phyloP scores from a whole-genome alignment of 2,888 invertebrate genomes.

The Chironomus riparius region DNA sequence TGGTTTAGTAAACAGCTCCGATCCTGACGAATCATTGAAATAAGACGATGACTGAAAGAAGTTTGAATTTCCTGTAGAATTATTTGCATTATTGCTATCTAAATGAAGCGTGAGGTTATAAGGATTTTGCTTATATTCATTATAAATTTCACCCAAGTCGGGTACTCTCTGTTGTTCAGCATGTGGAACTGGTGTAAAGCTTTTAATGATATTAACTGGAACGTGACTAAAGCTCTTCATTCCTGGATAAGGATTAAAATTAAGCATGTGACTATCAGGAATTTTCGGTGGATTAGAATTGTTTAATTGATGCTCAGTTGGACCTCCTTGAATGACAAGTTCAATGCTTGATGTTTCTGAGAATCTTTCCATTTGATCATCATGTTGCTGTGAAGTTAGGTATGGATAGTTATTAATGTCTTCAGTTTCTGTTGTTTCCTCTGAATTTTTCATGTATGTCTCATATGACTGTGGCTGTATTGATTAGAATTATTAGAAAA shows the following conservation, averaged over 20 bases:
- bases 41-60: slow-evolving; percentile 57
- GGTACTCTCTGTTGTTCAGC: slow-evolving; percentile 30
- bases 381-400: background rate
- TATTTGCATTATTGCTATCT: slow-evolving; percentile 38
- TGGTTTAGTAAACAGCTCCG: slow-evolving; percentile 50
- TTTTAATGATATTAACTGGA: slow-evolving; percentile 38
- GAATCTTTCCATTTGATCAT: slow-evolving; percentile 21
- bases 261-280: slow-evolving; percentile 37
- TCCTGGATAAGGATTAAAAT: slow-evolving; percentile 38
- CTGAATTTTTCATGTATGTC: background rate
- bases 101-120: slow-evolving; percentile 42
- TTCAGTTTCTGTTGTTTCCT: no score
- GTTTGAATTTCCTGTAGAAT: slow-evolving; percentile 32
- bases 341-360: slow-evolving; percentile 17
- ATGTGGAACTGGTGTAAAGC: slow-evolving; percentile 37
- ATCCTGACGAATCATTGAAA: slow-evolving; percentile 51
- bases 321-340: slow-evolving; percentile 11
- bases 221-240: slow-evolving; percentile 31
- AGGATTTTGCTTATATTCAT: slow-evolving; percentile 41
- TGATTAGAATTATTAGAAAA: no score
- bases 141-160: slow-evolving; percentile 37
- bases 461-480: background rate
- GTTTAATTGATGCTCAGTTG: slow-evolving; percentile 32
- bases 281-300: background rate
- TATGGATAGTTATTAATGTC: background rate